These are phyloP conservation scores for Villa cingulata DNA, from an alignment of 2,888 invertebrate species.

Conservation along the genomic window DNA sequence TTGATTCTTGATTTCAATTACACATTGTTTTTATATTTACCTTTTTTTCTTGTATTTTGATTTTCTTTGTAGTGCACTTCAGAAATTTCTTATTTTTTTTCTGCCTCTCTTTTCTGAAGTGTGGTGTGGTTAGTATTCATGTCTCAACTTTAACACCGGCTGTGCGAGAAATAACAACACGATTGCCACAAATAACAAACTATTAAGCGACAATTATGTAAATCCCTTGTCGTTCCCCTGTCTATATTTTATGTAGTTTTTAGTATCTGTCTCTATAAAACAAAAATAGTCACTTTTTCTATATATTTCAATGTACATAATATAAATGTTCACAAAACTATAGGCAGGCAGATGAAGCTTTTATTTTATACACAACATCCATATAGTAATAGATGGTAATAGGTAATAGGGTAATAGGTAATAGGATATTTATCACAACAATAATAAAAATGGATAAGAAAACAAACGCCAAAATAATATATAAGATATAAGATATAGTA, in stretches of 20 bases:
- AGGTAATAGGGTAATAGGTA: no score
- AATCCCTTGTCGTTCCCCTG: constrained; percentile 9
- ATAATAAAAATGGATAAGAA: constrained; percentile 4
- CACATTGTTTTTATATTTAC: not conserved
- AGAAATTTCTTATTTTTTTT: no score
- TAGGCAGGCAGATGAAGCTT: not conserved
- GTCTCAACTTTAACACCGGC: constrained; percentile 15
- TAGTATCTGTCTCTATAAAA: no score
- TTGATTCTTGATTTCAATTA: constrained; percentile 3
- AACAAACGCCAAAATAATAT: constrained; percentile 10
- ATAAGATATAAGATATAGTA: no score
- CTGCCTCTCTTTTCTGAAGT: not conserved
- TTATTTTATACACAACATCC: not conserved
- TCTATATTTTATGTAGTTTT: not conserved
- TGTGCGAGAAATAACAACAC: constrained; percentile 15
- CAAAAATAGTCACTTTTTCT: no score
- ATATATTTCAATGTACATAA: no score
- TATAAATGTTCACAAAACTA: no score
- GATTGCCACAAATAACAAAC: constrained; percentile 15
- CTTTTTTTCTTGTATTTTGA: not conserved
- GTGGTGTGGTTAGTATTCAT: constrained; percentile 8
- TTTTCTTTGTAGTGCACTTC: not conserved
- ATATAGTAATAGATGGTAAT: no score
- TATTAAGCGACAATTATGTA: constrained; percentile 16
- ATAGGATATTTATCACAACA: no score